Evolutionary conservation across 2,888 invertebrate species (phyloP).

Genomic region (Drosophila prolongata): DNA sequence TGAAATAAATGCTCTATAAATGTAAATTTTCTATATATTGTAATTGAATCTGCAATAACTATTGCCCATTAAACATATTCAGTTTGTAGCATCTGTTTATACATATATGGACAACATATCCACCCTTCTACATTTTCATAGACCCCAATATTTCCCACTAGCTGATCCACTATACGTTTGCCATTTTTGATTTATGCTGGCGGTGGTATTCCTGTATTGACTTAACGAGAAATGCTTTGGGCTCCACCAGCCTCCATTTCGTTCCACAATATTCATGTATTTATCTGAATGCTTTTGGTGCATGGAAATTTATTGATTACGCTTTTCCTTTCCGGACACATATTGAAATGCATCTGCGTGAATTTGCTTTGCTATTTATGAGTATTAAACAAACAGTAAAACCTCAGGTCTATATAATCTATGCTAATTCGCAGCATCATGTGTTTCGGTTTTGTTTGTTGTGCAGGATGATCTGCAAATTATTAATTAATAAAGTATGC

Average conservation of each 20-base stretch:
- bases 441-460: constrained; percentile 2
- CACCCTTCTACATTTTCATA: background rate
- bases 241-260: background rate
- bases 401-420: constrained; percentile 3
- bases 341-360: constrained; percentile 18
- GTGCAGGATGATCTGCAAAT: background rate
- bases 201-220: constrained; percentile 44
- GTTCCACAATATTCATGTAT: constrained; percentile 4
- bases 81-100: constrained; percentile 34
- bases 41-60: background rate
- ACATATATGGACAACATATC: constrained; percentile 34
- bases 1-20: background rate
- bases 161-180: constrained; percentile 18
- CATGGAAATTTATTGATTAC: constrained; percentile 34
- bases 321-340: constrained; percentile 4
- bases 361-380: constrained; percentile 5
- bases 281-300: constrained; percentile 32
- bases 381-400: constrained; percentile 14
- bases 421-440: constrained; percentile 24
- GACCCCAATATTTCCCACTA: background rate
- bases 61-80: constrained; percentile 13
- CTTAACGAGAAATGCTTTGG: constrained; percentile 13
- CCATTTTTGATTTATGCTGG: constrained; percentile 46
- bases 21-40: background rate
- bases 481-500: constrained; percentile 14